Conservation (phyloP, 2,797 vertebrate species). For the Bucorvus abyssinicus region DNA sequence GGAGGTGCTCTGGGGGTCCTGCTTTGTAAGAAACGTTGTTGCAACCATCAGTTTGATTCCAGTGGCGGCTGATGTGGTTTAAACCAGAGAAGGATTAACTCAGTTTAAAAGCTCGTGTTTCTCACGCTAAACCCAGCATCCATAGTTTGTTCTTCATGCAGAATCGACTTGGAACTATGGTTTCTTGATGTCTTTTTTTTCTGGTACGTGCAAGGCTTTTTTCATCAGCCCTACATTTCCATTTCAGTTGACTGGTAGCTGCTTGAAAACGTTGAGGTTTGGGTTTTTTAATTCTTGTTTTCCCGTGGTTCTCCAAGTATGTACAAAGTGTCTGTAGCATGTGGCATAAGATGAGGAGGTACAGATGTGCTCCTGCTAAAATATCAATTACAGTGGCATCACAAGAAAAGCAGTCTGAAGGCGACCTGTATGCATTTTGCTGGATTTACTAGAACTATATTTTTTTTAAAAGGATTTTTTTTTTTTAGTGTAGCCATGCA, state of each 20-base stretch:
- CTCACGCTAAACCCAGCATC: not conserved
- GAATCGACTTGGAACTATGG: not conserved
- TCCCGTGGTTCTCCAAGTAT: not conserved
- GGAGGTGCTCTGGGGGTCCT: not conserved
- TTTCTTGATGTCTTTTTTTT: not conserved
- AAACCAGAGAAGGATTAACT: not conserved
- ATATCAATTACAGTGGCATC: not conserved
- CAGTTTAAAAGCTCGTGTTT: not conserved
- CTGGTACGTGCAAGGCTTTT: not conserved
- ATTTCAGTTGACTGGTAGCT: not conserved
- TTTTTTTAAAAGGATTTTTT: not conserved
- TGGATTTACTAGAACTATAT: not conserved
- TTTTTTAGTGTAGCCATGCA: no score
- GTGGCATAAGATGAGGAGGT: not conserved
- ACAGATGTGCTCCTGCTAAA: rapidly evolving
- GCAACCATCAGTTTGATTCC: not conserved
- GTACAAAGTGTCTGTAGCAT: not conserved
- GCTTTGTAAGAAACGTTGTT: not conserved
- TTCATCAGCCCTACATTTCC: not conserved
- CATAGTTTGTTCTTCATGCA: not conserved
- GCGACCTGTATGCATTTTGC: not conserved
- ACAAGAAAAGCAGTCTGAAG: not conserved
- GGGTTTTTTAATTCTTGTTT: not conserved
- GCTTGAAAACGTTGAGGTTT: not conserved
- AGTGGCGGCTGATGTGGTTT: not conserved